Percentiles rank a stretch among this genome's conserved stretches.
phyloP scores from a whole-genome alignment of 92 coral and sea anemone genomes.

The Blastomussa wellsi region DNA sequence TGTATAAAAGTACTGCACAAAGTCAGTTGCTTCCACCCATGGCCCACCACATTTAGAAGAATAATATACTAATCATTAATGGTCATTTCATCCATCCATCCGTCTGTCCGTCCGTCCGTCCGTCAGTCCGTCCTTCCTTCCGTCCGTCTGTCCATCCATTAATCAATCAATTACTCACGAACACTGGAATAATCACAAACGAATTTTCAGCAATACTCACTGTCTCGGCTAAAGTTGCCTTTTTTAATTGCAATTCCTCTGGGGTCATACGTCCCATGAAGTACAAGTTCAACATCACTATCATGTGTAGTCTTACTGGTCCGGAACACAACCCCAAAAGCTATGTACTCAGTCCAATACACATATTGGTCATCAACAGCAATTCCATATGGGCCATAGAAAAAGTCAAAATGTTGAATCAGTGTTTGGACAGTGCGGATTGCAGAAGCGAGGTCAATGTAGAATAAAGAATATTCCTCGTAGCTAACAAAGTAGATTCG shows the following conservation, averaged over 20 bases:
- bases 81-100: too few species aligned
- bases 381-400: not conserved
- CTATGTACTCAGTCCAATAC: constrained; percentile 18
- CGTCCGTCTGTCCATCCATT: too few species aligned
- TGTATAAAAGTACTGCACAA: too few species aligned
- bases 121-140: too few species aligned
- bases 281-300: not conserved
- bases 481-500: constrained; percentile 25
- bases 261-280: constrained; percentile 1
- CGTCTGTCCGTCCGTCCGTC: too few species aligned
- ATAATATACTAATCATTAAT: too few species aligned
- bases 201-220: not conserved
- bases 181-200: too few species aligned
- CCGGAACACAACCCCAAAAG: not conserved
- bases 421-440: not conserved
- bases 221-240: not conserved
- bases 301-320: not conserved
- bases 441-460: constrained; percentile 16
- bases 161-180: too few species aligned
- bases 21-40: too few species aligned
- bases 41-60: too few species aligned
- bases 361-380: constrained; percentile 27
- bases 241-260: constrained; percentile 23
- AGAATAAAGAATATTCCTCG: not conserved
- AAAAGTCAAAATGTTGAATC: not conserved